These are phyloP conservation scores for Crambe crambe DNA, from an alignment of 37 sponge, comb jelly and placozoan species.

Conservation along the genomic window DNA sequence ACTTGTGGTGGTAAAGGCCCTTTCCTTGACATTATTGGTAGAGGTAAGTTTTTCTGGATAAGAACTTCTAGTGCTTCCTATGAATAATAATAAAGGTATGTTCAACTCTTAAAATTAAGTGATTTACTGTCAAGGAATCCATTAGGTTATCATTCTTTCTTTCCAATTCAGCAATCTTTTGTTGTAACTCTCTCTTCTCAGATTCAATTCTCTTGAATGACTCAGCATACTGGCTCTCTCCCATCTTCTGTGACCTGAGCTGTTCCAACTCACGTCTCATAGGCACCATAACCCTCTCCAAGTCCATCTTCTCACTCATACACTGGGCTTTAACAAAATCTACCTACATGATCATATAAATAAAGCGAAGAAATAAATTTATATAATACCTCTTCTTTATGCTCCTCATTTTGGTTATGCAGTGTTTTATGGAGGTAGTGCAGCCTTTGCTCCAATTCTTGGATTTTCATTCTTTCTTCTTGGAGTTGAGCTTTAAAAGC, in stretches of 20 bases:
- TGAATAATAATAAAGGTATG: neutral
- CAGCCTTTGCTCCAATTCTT: neutral
- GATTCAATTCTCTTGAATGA: neutral
- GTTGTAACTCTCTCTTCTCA: neutral
- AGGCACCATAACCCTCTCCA: neutral
- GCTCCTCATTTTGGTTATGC: neutral
- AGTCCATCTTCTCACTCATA: neutral
- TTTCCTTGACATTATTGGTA: no score
- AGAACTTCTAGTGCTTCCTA: no score
- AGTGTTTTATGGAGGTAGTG: neutral
- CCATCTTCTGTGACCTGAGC: neutral
- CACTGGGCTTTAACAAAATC: neutral
- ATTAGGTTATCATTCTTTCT: neutral
- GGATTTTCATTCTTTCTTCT: no score
- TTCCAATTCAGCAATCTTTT: neutral
- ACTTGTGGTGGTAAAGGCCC: no score
- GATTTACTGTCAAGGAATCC: neutral
- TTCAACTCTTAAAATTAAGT: neutral
- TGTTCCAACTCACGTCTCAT: neutral
- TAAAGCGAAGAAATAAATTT: neutral
- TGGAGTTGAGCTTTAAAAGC: neutral
- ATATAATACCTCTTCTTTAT: neutral
- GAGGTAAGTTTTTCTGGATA: no score
- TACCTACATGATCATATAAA: neutral
- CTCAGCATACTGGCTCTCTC: neutral